phyloP scores from a whole-genome alignment of 2,113 vertebrate genomes.

The Megaptera novaeangliae region DNA sequence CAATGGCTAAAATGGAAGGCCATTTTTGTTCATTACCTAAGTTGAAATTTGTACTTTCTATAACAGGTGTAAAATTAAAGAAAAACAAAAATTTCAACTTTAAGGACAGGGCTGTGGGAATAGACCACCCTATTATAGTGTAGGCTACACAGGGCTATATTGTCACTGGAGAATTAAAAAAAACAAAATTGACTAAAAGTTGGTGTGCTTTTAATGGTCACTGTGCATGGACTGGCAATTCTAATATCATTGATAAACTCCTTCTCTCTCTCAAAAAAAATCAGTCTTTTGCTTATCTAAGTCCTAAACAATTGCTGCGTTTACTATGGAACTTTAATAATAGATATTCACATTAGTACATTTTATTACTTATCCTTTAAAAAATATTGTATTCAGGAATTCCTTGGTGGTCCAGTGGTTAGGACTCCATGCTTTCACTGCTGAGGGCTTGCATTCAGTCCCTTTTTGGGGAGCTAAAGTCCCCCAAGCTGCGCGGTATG shows the following conservation, averaged over 20 bases:
- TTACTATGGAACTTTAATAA: constrained; percentile 4
- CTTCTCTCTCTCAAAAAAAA: not conserved
- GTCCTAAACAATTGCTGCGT: not conserved
- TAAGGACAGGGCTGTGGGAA: not conserved
- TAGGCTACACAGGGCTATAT: not conserved
- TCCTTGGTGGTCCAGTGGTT: not conserved
- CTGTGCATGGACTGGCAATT: not conserved
- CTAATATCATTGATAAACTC: not conserved
- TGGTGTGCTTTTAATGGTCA: not conserved
- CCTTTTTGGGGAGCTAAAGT: not conserved
- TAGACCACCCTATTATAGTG: not conserved
- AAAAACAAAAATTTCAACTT: not conserved
- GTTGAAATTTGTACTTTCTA: not conserved
- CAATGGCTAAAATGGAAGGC: not conserved
- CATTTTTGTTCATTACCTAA: not conserved
- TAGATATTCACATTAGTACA: not conserved
- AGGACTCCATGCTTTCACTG: not conserved
- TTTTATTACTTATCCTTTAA: not conserved
- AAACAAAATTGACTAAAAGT: not conserved
- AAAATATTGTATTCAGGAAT: not conserved
- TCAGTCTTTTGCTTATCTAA: not conserved
- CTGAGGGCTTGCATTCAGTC: not conserved
- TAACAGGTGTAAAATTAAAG: not conserved
- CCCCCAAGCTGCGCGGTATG: not conserved
- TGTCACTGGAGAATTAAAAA: not conserved